Base-by-base conservation (phyloP, 1,140 invertebrate genomes). In the Drosophila arizonae region DNA sequence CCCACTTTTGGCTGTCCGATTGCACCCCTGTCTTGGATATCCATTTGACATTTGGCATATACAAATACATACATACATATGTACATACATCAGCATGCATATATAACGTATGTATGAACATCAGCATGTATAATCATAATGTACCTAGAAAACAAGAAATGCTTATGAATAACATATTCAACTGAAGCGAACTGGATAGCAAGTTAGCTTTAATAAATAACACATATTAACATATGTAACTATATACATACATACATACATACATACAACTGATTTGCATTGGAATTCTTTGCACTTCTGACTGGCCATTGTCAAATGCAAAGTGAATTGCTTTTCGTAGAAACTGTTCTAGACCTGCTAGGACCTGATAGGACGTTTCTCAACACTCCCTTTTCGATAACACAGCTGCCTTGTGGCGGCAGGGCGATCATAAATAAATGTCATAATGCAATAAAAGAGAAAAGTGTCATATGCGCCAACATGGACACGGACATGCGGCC, bases 371-470 rank as follows among this genome's bases (percentile, higher is more conserved):
- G 11, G 11, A 17, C 24, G 9, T 41, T 63, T 8, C 36, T 9
- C 68, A 39, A 33, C 68, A 33, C 36, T 67, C 66, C 15, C 15
- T 30, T 10, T 46, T 21, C 13, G 11, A 26, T 21, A 17, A 24
- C 21, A 21, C 11, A 21, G 4, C 46, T 30, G 61, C 33, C 41
- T 54, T 57, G 39, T 70, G 66, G 64, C 63, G 64, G 56, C 55
- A 75, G 48, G 45, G 66, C 41, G 71, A 70, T 73, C 81, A 87
- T 86, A 86, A 86, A 86, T 86, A 87, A 86, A 87, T 86, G 81
- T 82, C 81, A 86, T 76, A 86, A 76, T 87, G 82, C 76, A 87
- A 76, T 87, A 79, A 87, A 81, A 76, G 72, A 65, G 68, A 77
- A 72, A 81, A 81, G 78, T 87, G 81, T 79, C 81, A 86, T 70